Evolutionary conservation across 2,888 invertebrate species (phyloP).

Genomic region (Silvanus unidentatus): DNA sequence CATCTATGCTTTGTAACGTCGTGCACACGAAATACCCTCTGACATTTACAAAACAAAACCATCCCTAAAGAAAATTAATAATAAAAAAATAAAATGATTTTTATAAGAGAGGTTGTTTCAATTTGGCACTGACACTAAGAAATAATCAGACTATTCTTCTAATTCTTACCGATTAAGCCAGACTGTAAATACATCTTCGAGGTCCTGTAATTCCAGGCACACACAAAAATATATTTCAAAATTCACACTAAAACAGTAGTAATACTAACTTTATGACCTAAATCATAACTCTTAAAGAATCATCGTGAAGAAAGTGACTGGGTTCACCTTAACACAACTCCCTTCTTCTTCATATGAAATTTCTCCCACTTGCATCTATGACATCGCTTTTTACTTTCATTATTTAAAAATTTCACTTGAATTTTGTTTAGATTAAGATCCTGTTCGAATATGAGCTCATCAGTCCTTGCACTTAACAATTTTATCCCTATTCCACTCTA

Average conservation of each 20-base stretch:
- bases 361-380: conserved; percentile 41
- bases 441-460: no score
- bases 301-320: conserved; percentile 43
- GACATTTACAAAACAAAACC: no score
- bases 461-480: no score
- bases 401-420: conserved; percentile 37
- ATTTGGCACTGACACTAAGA: no score
- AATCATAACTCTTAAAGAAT: conserved; percentile 39
- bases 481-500: no score
- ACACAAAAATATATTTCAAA: conserved; percentile 23
- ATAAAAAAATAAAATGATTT: no score
- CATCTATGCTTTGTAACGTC: no score
- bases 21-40: no score
- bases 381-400: conserved; percentile 43
- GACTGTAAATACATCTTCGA: conserved; percentile 32
- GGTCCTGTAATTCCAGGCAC: conserved; percentile 25
- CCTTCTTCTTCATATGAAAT: conserved; percentile 36
- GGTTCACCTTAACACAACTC: conserved; percentile 30
- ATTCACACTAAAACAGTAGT: conserved; percentile 37
- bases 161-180: conserved; percentile 25
- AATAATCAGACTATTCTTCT: no score
- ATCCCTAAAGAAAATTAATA: no score
- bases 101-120: no score
- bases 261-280: conserved; percentile 35
- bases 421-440: no score